Percentiles rank a stretch among this genome's conserved stretches.
These are phyloP conservation scores for Phlogophora meticulosa DNA, from an alignment of 2,888 invertebrate genomes.

Conservation along the genomic window DNA sequence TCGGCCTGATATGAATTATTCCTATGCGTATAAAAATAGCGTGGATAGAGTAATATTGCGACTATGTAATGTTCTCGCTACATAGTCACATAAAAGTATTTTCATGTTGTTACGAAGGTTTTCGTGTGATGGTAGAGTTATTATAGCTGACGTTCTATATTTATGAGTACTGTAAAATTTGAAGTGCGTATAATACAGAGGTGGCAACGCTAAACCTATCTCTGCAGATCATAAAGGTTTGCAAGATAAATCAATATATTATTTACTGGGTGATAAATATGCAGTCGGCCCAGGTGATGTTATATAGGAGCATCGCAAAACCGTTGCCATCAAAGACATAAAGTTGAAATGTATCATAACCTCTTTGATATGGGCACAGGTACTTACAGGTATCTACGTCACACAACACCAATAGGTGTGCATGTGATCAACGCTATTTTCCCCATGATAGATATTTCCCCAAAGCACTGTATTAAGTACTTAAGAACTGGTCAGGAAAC, in stretches of 20 bases:
- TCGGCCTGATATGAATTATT: slow-evolving; percentile 11
- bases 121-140: background rate
- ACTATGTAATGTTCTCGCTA: background rate
- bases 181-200: slow-evolving; percentile 3
- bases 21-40: slow-evolving; percentile 15
- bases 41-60: background rate
- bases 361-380: background rate
- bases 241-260: background rate
- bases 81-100: slow-evolving; percentile 27
- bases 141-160: slow-evolving; percentile 26
- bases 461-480: too few relatives aligned
- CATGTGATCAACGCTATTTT: background rate
- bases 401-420: background rate
- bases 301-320: background rate
- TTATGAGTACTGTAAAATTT: slow-evolving; percentile 28
- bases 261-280: background rate
- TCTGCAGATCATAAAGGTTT: background rate
- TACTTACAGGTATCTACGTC: background rate
- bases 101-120: slow-evolving; percentile 36
- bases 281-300: background rate
- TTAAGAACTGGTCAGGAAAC: too few relatives aligned
- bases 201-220: background rate
- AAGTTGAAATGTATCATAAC: background rate
- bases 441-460: too few relatives aligned
- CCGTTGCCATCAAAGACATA: background rate